Evolutionary conservation across 2,888 invertebrate genomes (phyloP).

Genomic region (Germaria angustata): DNA sequence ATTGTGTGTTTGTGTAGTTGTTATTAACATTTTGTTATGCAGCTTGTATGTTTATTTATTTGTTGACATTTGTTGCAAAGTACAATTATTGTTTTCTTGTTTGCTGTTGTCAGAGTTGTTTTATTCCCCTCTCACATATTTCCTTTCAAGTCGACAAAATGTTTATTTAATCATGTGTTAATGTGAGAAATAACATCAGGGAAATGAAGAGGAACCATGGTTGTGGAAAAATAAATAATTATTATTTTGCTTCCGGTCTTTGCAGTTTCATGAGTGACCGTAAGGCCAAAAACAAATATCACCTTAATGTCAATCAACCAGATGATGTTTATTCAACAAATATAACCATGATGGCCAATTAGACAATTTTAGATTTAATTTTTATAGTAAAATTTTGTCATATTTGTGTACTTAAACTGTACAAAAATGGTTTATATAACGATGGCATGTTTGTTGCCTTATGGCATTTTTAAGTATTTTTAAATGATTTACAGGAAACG

Average conservation of each 20-base stretch:
- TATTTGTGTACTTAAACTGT: background rate
- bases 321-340: slow-evolving; percentile 24
- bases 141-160: slow-evolving; percentile 37
- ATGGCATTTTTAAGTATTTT: background rate
- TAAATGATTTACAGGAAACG: background rate
- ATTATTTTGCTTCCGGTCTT: slow-evolving; percentile 40
- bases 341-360: slow-evolving; percentile 8
- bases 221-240: slow-evolving; percentile 35
- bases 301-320: slow-evolving; percentile 17
- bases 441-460: background rate
- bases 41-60: background rate
- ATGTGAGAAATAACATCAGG: slow-evolving; percentile 63
- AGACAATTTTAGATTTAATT: slow-evolving; percentile 17
- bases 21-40: slow-evolving; percentile 36
- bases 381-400: background rate
- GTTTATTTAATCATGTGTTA: slow-evolving; percentile 63
- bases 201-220: slow-evolving; percentile 43
- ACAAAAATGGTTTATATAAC: slow-evolving; percentile 5
- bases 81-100: slow-evolving; percentile 25
- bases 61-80: slow-evolving; percentile 47
- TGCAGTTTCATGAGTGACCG: background rate
- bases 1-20: slow-evolving; percentile 7
- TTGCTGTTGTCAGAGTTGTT: background rate
- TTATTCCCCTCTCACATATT: background rate
- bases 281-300: background rate